phyloP scores from a whole-genome alignment of 2,888 invertebrate genomes.

The Tinea pellionella region DNA sequence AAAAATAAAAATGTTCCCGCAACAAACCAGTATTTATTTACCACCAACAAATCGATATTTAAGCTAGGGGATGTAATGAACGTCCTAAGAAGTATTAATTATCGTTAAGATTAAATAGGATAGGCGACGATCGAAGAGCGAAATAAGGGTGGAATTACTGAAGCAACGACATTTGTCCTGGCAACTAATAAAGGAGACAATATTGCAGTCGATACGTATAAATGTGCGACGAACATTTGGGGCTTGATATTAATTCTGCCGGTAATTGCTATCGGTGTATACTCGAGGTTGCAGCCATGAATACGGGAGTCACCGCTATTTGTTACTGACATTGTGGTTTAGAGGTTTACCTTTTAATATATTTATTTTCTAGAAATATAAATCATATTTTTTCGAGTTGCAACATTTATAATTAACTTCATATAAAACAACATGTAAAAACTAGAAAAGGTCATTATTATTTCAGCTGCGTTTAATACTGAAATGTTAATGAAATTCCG shows the following conservation, averaged over 20 bases:
- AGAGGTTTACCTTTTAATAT: slow-evolving; percentile 56
- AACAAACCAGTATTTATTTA: not conserved
- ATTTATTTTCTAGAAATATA: slow-evolving; percentile 59
- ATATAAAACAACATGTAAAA: not conserved
- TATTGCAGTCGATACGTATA: slow-evolving; percentile 69
- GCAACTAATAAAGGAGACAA: slow-evolving; percentile 69
- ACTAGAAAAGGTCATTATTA: not conserved
- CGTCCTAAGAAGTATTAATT: slow-evolving; percentile 51
- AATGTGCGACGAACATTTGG: slow-evolving; percentile 67
- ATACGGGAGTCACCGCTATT: slow-evolving; percentile 68
- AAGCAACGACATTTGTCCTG: slow-evolving; percentile 57
- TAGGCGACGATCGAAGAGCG: slow-evolving; percentile 48
- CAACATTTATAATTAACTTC: not conserved
- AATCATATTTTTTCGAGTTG: not conserved
- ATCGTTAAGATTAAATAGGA: slow-evolving; percentile 57
- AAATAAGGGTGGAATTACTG: slow-evolving; percentile 55
- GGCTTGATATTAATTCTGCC: slow-evolving; percentile 67
- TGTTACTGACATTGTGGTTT: slow-evolving; percentile 67
- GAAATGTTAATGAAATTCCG: slow-evolving; percentile 8
- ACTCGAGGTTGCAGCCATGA: slow-evolving; percentile 64
- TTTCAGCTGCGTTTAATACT: not conserved
- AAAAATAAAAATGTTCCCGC: not conserved
- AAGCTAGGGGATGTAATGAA: not conserved
- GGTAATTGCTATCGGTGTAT: slow-evolving; percentile 68
- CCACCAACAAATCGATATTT: not conserved